Conservation (phyloP, 1,140 invertebrate species). For the Drosophila kurseongensis region DNA sequence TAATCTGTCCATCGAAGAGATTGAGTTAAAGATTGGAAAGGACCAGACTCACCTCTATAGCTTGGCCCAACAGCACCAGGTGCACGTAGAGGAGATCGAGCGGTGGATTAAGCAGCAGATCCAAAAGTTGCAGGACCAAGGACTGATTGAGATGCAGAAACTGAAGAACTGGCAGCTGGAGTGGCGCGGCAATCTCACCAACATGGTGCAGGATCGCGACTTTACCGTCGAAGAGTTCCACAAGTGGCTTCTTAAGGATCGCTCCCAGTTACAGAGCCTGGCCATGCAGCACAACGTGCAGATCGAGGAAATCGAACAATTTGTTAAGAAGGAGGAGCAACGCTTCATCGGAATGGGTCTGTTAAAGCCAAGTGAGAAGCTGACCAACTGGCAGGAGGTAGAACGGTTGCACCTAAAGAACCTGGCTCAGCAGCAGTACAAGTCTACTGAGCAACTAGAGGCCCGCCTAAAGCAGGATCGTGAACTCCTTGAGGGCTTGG, state of each 20-base stretch:
- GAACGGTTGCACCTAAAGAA: constrained; percentile 75
- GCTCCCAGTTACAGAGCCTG: constrained; percentile 63
- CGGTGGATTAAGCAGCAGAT: constrained; percentile 81
- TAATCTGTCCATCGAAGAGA: constrained; percentile 74
- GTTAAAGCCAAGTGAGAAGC: constrained; percentile 76
- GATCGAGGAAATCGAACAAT: constrained; percentile 81
- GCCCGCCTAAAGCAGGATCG: constrained; percentile 74
- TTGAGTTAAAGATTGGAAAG: constrained; percentile 63
- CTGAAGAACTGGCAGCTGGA: constrained; percentile 77
- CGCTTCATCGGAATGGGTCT: constrained; percentile 78
- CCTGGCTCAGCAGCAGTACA: constrained; percentile 77
- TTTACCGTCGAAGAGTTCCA: constrained; percentile 82
- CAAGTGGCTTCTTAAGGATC: constrained; percentile 79
- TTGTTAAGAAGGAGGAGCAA: constrained; percentile 80
- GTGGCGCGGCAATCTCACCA: constrained; percentile 80
- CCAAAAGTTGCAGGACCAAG: constrained; percentile 65
- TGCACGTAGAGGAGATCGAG: constrained; percentile 80
- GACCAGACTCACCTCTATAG: constrained; percentile 77
- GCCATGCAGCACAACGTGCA: constrained; percentile 82
- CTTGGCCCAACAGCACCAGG: constrained; percentile 77
- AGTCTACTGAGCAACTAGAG: constrained; percentile 79
- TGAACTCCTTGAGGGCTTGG: constrained; percentile 67
- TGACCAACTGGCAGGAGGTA: constrained; percentile 82
- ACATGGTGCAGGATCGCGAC: constrained; percentile 80
- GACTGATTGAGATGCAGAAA: constrained; percentile 75